Base-by-base conservation (phyloP, 1,140 invertebrate species). In the Calliopsis andreniformis region DNA sequence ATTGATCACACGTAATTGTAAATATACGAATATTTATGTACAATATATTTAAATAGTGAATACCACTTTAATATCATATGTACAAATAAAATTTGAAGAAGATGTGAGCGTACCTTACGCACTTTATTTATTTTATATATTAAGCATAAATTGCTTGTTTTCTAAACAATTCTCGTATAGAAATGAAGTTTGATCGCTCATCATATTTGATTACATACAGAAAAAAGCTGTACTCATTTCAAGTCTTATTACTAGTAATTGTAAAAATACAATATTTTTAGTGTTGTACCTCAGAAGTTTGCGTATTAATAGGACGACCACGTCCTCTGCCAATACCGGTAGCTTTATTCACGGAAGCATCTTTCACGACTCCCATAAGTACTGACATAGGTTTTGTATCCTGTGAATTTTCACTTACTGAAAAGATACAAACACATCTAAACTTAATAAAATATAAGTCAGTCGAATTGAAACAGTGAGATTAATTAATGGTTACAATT, bases 251-350 rank as follows among this genome's bases (percentile, higher is more conserved):
- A 32, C 3, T 14, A 39, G 2, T 20, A 18, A 61, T n/a, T 25
- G 16, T 58, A 47, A 47, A 49, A 72, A 55, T 35, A 64, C 56
- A 18, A 49, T 59, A 75, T 58, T n/a, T 77, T 81, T 87, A 86
- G 63, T 84, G 77, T 49, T 90, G 83, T 92, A 92, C 91, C 91
- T 92, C 91, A 84, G 86, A 86, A 66, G 82, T 71, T 77, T 90
- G 88, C 73, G 83, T 69, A 83, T 80, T 81, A 62, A 84, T 51
- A 71, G 85, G 68, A 67, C 88, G 85, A 51, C 69, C 67, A 42
- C 86, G 80, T 80, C 79, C 86, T 87, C 82, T 89, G 61, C 76
- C 80, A 63, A 79, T 47, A 49, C 64, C 23, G 53, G 72, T 55
- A 51, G 56, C 47, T 83, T 89, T 90, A 45, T 45, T 80, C 32